These are phyloP conservation scores for Cheilosia soror DNA, from an alignment of 2,888 invertebrate genomes.

Conservation along the genomic window DNA sequence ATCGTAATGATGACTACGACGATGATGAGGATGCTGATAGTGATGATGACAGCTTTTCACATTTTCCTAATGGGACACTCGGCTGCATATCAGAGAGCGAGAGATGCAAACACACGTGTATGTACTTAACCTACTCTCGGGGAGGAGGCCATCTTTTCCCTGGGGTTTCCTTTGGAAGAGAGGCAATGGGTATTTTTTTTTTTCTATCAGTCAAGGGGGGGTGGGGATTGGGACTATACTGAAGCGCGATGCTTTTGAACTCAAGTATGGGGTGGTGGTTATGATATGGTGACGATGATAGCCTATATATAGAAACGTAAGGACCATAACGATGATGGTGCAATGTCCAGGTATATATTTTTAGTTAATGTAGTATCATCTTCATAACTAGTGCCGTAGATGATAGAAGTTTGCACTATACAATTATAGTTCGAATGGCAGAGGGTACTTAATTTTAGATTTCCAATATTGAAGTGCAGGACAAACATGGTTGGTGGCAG, in stretches of 20 bases:
- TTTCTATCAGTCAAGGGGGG: constrained; percentile 15
- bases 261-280: constrained; percentile 18
- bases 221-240: not conserved
- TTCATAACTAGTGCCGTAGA: constrained; percentile 30
- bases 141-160: constrained; percentile 56
- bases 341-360: constrained; percentile 57
- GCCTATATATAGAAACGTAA: constrained; percentile 21
- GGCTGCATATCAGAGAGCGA: constrained; percentile 36
- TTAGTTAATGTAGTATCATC: constrained; percentile 47
- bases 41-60: constrained; percentile 74
- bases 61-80: constrained; percentile 65
- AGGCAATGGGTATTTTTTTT: constrained; percentile 50
- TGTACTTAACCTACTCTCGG: constrained; percentile 69
- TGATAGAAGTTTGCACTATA: constrained; percentile 37
- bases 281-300: constrained; percentile 7
- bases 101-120: constrained; percentile 40
- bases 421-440: constrained; percentile 39
- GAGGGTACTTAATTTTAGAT: constrained; percentile 53
- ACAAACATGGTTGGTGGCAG: constrained; percentile 35
- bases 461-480: constrained; percentile 53
- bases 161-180: constrained; percentile 21
- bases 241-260: constrained; percentile 45
- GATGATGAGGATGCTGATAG: constrained; percentile 55
- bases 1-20: constrained; percentile 66
- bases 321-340: not conserved